Evolutionary conservation across 2,888 invertebrate genomes (phyloP).

Genomic region (Protophormia terraenovae): DNA sequence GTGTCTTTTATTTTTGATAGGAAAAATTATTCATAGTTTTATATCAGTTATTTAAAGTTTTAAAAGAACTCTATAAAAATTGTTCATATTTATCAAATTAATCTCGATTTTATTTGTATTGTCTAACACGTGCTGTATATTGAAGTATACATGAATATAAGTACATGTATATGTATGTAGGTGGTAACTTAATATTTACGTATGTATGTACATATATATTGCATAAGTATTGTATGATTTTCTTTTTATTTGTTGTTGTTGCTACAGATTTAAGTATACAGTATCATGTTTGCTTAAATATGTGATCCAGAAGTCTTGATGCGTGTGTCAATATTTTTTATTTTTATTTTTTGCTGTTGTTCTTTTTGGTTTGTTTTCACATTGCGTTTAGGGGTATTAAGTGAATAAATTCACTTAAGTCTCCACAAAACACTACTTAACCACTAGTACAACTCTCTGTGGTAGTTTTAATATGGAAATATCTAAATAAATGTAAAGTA

Average conservation of each 20-base stretch:
- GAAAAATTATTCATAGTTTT: no score
- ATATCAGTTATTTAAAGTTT: no score
- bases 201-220: neutral
- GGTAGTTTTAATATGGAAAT: neutral
- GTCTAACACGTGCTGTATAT: neutral
- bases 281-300: neutral
- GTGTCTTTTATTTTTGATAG: no score
- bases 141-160: no score
- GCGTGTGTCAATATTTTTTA: neutral
- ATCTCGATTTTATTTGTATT: neutral
- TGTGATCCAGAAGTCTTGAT: neutral
- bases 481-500: neutral
- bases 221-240: neutral
- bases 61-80: no score
- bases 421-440: neutral
- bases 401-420: slow-evolving; percentile 32
- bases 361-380: neutral
- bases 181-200: neutral
- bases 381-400: slow-evolving; percentile 1
- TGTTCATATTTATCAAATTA: neutral
- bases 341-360: neutral
- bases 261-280: neutral
- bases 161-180: neutral
- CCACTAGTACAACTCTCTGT: neutral
- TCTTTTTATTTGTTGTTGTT: neutral